Base-by-base conservation (phyloP, 1,140 invertebrate species). In the Elysia chlorotica region DNA sequence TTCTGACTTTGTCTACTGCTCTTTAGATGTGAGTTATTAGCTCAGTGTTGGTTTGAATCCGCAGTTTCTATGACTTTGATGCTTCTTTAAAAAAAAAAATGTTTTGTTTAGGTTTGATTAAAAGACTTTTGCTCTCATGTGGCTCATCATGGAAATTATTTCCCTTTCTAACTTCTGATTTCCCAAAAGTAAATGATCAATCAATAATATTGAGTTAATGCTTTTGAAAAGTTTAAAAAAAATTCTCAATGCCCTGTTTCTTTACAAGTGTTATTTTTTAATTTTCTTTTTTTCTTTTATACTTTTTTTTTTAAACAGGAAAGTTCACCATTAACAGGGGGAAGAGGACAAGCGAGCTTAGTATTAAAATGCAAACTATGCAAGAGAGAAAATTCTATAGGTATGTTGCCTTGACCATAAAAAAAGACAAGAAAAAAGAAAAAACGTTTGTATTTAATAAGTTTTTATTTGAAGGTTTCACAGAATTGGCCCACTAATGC, bases 321-420 rank as follows among this genome's bases (percentile, higher is more conserved):
- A 63, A 91, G 88, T 65, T 87, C 89, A n/a, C 91, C 89, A 79
- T 73, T 92, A 78, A 92, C 92, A 89, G 92, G 92, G 62, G 90
- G 93, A 63, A 90, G 92, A 85, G 92, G 91, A 2, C 89, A 92
- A 75, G 91, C 92, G 74, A 93, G 96, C 86, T 91, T 96, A 67
- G 89, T 92, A 2, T 92, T 92, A 38, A 97, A 97, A 85, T 98
- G 96, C 86, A 96, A 97, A 88, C 88, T 96, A 38, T 98, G 96
- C 85, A 89, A 89, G 0, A 89, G 95, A 41, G 93, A 95, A 83
- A 96, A 96, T 82, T 92, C 91, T 62, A 90, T 96, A 65, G 92
- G 93, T 88, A 92, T n/a, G n/a, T 6, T 10, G 36, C 21, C 23
- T 10, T 59, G 19, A 6, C 28, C 25, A 14, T 31, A 37, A 65